Evolutionary conservation across 1,140 invertebrate genomes (phyloP).

Genomic region (Magallana ariakensis): DNA sequence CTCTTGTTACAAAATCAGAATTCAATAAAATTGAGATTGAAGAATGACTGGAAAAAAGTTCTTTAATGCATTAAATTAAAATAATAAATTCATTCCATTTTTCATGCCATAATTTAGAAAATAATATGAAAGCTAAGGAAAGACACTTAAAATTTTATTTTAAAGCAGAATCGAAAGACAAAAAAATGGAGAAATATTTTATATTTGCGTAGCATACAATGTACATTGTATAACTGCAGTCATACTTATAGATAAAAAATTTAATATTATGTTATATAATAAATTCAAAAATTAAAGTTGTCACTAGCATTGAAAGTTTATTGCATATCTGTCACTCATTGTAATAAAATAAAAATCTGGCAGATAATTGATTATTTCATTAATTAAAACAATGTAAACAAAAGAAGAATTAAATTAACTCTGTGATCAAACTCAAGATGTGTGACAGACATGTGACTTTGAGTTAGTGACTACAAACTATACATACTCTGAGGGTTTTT

Average conservation of each 20-base stretch:
- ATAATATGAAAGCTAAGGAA: conserved; percentile 13
- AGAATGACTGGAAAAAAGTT: too few relatives aligned
- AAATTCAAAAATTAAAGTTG: neutral
- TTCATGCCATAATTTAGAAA: conserved; percentile 12
- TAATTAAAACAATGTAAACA: neutral
- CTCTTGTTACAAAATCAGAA: too few relatives aligned
- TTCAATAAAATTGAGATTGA: too few relatives aligned
- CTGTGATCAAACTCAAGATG: neutral
- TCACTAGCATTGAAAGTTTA: neutral
- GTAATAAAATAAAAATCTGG: too few relatives aligned
- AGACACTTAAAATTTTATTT: neutral
- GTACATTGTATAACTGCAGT: conserved; percentile 3
- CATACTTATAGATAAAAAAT: neutral
- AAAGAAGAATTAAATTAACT: neutral
- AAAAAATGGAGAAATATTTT: conserved; percentile 1
- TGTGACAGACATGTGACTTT: conserved; percentile 16
- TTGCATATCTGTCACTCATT: conserved; percentile 6
- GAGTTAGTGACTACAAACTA: neutral
- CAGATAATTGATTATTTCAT: too few relatives aligned
- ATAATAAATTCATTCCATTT: too few relatives aligned
- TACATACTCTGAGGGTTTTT: conserved; percentile 42
- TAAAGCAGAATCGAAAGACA: neutral
- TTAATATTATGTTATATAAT: too few relatives aligned
- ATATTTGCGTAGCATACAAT: neutral
- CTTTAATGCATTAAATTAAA: too few relatives aligned